Evolutionary conservation across 1,140 invertebrate genomes (phyloP).

Genomic region (Neoseiulus cucumeris): DNA sequence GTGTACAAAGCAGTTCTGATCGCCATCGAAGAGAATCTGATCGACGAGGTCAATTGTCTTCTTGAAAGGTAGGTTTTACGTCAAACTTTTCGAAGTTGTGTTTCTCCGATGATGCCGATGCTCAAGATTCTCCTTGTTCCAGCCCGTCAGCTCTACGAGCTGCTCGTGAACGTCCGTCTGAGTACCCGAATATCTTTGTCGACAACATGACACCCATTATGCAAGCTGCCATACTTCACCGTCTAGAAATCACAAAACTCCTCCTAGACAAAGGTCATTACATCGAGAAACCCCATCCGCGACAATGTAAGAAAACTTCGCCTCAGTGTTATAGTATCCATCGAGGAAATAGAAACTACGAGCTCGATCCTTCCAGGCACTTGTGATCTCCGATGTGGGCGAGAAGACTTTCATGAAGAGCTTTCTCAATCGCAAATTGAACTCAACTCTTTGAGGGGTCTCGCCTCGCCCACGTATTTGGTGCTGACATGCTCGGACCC

Average conservation of each 20-base stretch:
- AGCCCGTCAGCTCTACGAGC: background rate
- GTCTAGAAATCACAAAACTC: slow-evolving; percentile 16
- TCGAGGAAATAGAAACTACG: background rate
- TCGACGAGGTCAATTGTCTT: slow-evolving; percentile 14
- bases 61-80: slow-evolving; percentile 14
- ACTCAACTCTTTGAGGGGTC: slow-evolving; percentile 72
- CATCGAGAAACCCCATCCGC: slow-evolving; percentile 15
- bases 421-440: slow-evolving; percentile 64
- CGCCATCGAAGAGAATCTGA: slow-evolving; percentile 16
- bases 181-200: slow-evolving; percentile 13
- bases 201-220: slow-evolving; percentile 17
- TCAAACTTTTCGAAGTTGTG: background rate
- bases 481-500: slow-evolving; percentile 64
- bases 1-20: slow-evolving; percentile 15
- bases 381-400: slow-evolving; percentile 54
- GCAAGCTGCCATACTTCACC: slow-evolving; percentile 14
- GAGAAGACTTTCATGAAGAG: slow-evolving; percentile 45
- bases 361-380: slow-evolving; percentile 26
- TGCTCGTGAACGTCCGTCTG: slow-evolving; percentile 9
- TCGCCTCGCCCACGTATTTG: slow-evolving; percentile 73
- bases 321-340: background rate
- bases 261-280: slow-evolving; percentile 16
- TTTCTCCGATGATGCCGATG: background rate
- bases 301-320: background rate
- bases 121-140: too few species aligned